These are phyloP conservation scores for Monodelphis domestica DNA, from an alignment of 2,797 vertebrate genomes.

Conservation along the genomic window DNA sequence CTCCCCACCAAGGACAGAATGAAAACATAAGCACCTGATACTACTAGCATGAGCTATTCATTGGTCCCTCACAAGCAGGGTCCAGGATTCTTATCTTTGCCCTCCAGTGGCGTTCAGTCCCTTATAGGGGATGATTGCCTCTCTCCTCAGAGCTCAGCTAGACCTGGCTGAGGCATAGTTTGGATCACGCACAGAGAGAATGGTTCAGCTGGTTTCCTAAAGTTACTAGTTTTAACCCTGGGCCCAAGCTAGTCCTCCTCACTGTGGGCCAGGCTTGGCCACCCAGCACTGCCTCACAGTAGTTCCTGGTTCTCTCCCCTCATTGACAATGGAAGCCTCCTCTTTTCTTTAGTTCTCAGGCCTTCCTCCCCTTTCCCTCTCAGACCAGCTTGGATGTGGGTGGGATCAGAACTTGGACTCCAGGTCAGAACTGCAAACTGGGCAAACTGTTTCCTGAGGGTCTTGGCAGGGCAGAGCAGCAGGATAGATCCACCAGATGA, in stretches of 20 bases:
- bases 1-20: neutral
- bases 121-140: neutral
- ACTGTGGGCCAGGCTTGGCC: neutral
- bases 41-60: neutral
- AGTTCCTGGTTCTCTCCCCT: neutral
- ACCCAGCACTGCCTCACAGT: neutral
- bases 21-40: neutral
- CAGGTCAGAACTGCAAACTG: neutral
- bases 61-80: neutral
- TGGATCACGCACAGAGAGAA: neutral
- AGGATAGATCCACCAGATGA: neutral
- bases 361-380: neutral
- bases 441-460: neutral
- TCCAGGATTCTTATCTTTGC: neutral
- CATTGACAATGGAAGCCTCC: neutral
- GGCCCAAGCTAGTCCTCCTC: neutral
- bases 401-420: neutral
- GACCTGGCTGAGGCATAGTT: neutral
- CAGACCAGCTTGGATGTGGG: neutral
- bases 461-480: neutral
- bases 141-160: neutral
- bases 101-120: neutral
- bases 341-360: neutral
- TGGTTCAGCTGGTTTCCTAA: neutral
- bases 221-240: neutral